These are phyloP conservation scores for Tetranychus cinnabarinus DNA, from an alignment of 1,140 invertebrate genomes.

Conservation along the genomic window DNA sequence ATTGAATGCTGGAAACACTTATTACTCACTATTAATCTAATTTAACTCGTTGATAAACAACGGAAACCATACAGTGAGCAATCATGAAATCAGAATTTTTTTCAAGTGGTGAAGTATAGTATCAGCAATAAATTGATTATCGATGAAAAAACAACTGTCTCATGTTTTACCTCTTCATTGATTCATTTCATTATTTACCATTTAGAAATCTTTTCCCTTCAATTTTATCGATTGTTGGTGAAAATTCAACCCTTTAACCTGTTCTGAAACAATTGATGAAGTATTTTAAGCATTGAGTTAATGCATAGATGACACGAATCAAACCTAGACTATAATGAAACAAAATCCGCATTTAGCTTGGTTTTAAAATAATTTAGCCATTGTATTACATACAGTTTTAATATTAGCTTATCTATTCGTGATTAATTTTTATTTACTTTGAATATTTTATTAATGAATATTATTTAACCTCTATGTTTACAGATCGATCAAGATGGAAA, in stretches of 20 bases:
- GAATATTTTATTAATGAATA: background rate
- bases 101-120: too few relatives aligned
- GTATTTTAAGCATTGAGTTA: too few relatives aligned
- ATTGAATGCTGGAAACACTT: too few relatives aligned
- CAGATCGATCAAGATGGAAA: constrained; percentile 76
- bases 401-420: background rate
- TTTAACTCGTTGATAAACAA: too few relatives aligned
- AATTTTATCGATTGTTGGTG: background rate
- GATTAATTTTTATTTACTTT: background rate
- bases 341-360: background rate
- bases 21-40: too few relatives aligned
- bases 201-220: background rate
- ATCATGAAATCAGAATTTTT: too few relatives aligned
- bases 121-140: too few relatives aligned
- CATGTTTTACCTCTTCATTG: background rate
- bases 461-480: constrained; percentile 14
- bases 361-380: too few relatives aligned
- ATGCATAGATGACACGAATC: too few relatives aligned
- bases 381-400: too few relatives aligned
- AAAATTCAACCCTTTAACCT: background rate
- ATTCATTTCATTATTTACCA: background rate
- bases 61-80: too few relatives aligned
- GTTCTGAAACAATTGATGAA: too few relatives aligned
- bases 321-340: background rate
- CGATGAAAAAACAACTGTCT: background rate